Base-by-base conservation (phyloP, 2,888 invertebrate species). In the Ichneumon xanthorius region DNA sequence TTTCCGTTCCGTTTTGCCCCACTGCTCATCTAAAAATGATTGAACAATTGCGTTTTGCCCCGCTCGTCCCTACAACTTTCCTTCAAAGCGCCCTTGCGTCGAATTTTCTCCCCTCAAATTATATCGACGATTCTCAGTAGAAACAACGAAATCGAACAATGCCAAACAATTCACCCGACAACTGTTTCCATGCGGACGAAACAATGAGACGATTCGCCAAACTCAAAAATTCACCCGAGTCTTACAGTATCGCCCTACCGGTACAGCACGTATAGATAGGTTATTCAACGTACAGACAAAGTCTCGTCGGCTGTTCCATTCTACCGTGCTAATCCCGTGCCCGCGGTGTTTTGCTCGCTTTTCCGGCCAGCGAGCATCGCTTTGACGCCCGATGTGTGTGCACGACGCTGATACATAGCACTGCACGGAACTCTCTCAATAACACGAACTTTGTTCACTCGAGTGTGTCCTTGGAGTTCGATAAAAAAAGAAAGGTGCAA, bases 321-420 rank as follows among this genome's bases (percentile, higher is more conserved):
- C 88, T 88, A 83, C 87, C 90, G 91, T 89, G 88, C 87, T 90
- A 90, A 91, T 91, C 88, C 88, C 75, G 63, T 50, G 30, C 4
- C 75, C 75, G 65, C 63, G 75, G 33, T 63, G 75, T 58, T 89
- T 45, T 91, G 91, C 88, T 91, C 91, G 89, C 88, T 91, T 89
- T 91, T 91, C 91, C 90, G 87, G 90, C 88, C 88, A 90, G 84
- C 89, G 90, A 88, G 88, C 89, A 90, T 91, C 90, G 90, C 90
- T 91, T 91, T 91, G 89, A 89, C 72, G 77, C 72, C 73, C 45
- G 14, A 26, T 48, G 45, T 22, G 19, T 50, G 63, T 45, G 33
- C 65, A 19, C 45, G 72, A 19, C 71, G 53, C 53, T 55, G 16
- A 61, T 61, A 30, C 30, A 30, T 30, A 61, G 33, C 50, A 33